Evolutionary conservation across 2,113 vertebrate species (phyloP).

Genomic region (Columba livia): DNA sequence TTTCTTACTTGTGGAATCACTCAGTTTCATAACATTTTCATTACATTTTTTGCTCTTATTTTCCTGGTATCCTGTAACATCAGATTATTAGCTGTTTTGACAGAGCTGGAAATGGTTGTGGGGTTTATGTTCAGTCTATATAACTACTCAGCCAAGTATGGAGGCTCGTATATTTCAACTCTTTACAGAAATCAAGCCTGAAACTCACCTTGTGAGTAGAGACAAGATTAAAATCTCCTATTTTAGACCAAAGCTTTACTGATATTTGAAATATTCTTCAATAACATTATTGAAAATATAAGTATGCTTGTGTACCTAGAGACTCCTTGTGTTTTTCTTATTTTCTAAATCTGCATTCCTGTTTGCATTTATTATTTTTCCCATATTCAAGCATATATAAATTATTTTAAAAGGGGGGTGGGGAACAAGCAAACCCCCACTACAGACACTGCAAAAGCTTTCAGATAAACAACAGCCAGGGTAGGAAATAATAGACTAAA

Average conservation of each 20-base stretch:
- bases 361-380: neutral
- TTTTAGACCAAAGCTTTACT: neutral
- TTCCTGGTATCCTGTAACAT: neutral
- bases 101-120: neutral
- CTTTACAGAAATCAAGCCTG: neutral
- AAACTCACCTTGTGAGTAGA: neutral
- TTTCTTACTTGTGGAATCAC: neutral
- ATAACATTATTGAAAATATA: neutral
- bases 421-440: neutral
- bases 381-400: neutral
- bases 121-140: neutral
- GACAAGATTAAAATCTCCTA: neutral
- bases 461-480: neutral
- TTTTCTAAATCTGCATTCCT: neutral
- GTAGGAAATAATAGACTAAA: neutral
- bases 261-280: neutral
- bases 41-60: neutral
- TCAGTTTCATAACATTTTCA: neutral
- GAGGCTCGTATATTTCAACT: neutral
- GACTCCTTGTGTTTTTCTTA: neutral
- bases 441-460: neutral
- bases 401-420: neutral
- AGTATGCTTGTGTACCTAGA: neutral
- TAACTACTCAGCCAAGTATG: neutral
- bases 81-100: neutral